Percentiles rank a stretch among this genome's conserved stretches.
These are phyloP conservation scores for Petromus typicus DNA, from an alignment of 2,113 vertebrate species.

Conservation along the genomic window DNA sequence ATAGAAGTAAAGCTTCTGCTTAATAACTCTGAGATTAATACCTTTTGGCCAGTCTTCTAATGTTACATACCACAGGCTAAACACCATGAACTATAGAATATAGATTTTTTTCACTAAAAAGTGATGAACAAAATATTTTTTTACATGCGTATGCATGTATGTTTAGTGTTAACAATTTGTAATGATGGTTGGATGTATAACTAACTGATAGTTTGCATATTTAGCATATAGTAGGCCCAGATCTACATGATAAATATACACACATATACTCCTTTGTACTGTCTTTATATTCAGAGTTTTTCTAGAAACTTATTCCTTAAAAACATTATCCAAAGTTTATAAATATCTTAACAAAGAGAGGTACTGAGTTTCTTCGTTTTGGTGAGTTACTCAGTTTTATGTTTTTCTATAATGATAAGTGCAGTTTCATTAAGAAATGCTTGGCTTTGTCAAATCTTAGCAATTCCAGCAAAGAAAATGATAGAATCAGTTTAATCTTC, in stretches of 20 bases:
- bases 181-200: not conserved
- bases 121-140: not conserved
- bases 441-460: conserved; percentile 49
- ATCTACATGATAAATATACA: not conserved
- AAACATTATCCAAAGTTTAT: not conserved
- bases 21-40: not conserved
- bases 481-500: conserved; percentile 1
- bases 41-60: not conserved
- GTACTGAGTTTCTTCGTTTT: not conserved
- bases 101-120: not conserved
- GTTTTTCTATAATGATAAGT: not conserved
- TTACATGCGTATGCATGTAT: not conserved
- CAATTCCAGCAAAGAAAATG: conserved; percentile 50
- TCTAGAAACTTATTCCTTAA: not conserved
- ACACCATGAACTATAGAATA: conserved; percentile 22
- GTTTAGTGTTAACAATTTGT: not conserved
- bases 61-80: not conserved
- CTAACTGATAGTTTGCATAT: not conserved
- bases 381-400: not conserved
- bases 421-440: conserved; percentile 4
- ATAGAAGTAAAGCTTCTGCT: not conserved
- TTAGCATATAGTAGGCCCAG: not conserved
- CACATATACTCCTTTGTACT: not conserved
- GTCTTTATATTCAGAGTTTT: conserved; percentile 1
- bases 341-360: not conserved